These are phyloP conservation scores for Typhlomys cinereus DNA, from an alignment of 2,113 vertebrate species.

Conservation along the genomic window DNA sequence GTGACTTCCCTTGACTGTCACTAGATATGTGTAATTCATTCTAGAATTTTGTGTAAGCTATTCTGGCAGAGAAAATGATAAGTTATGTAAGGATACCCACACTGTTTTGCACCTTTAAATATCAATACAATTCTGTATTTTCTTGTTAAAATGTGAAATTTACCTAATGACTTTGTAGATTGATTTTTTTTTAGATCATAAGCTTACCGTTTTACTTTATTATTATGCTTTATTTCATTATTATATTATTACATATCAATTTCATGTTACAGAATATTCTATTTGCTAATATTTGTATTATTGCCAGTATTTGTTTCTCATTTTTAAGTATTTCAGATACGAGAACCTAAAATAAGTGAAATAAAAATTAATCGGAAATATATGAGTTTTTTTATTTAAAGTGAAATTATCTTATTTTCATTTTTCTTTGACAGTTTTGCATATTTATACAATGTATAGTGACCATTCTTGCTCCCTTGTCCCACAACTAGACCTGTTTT, in stretches of 20 bases:
- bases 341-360: not conserved
- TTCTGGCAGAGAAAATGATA: slow-evolving; percentile 46
- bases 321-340: not conserved
- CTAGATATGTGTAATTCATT: slow-evolving; percentile 26
- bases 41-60: not conserved
- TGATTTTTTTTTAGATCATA: slow-evolving; percentile 15
- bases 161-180: not conserved
- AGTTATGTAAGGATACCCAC: not conserved
- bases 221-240: no score
- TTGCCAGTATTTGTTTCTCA: not conserved
- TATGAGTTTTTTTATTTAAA: not conserved
- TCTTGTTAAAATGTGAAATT: slow-evolving; percentile 34
- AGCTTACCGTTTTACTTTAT: slow-evolving; percentile 30
- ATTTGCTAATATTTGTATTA: not conserved
- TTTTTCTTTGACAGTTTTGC: no score
- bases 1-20: slow-evolving; percentile 26
- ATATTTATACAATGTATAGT: no score
- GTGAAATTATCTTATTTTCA: not conserved
- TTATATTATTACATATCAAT: not conserved
- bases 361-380: not conserved
- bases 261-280: not conserved
- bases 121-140: not conserved
- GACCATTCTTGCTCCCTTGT: no score
- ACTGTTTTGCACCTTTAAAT: slow-evolving; percentile 12
- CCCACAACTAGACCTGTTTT: no score